Conservation (phyloP, 2,797 vertebrate species). For the Remorina albescens region DNA sequence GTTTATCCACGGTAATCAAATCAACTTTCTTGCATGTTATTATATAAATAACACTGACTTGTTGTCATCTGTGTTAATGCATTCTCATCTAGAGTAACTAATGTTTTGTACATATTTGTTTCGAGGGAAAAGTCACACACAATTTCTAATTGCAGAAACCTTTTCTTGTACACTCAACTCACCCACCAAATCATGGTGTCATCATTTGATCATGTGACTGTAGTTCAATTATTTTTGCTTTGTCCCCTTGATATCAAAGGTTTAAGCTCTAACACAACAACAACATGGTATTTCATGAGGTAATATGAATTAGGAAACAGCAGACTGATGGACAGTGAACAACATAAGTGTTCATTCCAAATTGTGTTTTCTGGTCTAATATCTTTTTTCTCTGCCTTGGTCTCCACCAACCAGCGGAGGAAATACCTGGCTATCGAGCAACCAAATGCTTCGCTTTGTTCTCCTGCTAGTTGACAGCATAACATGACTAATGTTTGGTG, state of each 20-base stretch:
- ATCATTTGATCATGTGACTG: not conserved
- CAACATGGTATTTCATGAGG: not conserved
- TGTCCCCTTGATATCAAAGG: not conserved
- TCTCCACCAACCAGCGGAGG: not conserved
- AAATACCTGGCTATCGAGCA: not conserved
- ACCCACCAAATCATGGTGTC: not conserved
- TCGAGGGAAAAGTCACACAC: too few species aligned
- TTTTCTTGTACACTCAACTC: too few species aligned
- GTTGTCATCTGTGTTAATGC: not conserved
- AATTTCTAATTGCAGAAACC: not conserved
- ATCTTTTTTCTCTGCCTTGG: not conserved
- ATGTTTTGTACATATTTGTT: too few species aligned
- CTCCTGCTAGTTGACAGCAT: not conserved
- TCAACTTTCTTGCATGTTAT: too few species aligned
- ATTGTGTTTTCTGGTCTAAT: not conserved
- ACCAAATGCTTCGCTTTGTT: not conserved
- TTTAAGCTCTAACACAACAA: not conserved
- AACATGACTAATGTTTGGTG: not conserved
- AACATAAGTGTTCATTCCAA: not conserved
- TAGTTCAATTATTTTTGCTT: not conserved
- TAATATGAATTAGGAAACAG: too few species aligned
- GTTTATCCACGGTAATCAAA: too few species aligned
- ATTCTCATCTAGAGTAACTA: not conserved
- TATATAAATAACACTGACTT: too few species aligned
- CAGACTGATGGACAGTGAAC: too few species aligned